Conservation (phyloP, 1,140 invertebrate genomes). For the Drosophila micromelanica region DNA sequence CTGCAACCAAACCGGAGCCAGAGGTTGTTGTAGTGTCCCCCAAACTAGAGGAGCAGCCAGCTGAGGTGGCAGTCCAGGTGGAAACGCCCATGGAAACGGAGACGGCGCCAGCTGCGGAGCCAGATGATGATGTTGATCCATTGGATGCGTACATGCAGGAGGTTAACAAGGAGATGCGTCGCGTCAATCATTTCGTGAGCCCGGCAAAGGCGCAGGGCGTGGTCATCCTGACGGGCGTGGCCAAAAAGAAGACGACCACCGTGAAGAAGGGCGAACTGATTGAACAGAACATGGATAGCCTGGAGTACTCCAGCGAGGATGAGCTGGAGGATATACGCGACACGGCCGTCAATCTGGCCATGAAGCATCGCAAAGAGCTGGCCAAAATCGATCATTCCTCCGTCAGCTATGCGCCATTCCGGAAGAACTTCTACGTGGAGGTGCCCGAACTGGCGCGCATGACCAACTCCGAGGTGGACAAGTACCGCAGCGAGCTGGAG, state of each 20-base stretch:
- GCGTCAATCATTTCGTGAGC: conserved; percentile 90
- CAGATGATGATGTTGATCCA: conserved; percentile 94
- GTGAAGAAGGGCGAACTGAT: conserved; percentile 96
- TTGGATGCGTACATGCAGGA: conserved; percentile 98
- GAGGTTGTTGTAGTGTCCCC: background rate
- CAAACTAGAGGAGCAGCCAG: background rate
- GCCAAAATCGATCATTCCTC: conserved; percentile 94
- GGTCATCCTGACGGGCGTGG: conserved; percentile 94
- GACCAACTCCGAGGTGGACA: conserved; percentile 94
- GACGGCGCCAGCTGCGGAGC: background rate
- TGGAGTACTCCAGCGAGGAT: conserved; percentile 99
- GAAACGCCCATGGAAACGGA: conserved; percentile 3
- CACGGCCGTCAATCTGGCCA: conserved; percentile 94
- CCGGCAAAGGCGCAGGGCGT: conserved; percentile 85
- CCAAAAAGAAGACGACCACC: conserved; percentile 91
- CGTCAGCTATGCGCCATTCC: conserved; percentile 94
- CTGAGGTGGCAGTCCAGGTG: background rate
- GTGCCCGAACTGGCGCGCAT: conserved; percentile 92
- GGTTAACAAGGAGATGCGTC: conserved; percentile 93
- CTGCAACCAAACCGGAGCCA: background rate
- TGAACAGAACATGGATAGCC: conserved; percentile 98
- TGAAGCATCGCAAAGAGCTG: conserved; percentile 95
- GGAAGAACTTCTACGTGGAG: conserved; percentile 99
- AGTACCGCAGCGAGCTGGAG: conserved; percentile 93
- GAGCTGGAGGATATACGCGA: conserved; percentile 97